Evolutionary conservation across 1,140 invertebrate genomes (phyloP).

Genomic region (Aphidius ervi): DNA sequence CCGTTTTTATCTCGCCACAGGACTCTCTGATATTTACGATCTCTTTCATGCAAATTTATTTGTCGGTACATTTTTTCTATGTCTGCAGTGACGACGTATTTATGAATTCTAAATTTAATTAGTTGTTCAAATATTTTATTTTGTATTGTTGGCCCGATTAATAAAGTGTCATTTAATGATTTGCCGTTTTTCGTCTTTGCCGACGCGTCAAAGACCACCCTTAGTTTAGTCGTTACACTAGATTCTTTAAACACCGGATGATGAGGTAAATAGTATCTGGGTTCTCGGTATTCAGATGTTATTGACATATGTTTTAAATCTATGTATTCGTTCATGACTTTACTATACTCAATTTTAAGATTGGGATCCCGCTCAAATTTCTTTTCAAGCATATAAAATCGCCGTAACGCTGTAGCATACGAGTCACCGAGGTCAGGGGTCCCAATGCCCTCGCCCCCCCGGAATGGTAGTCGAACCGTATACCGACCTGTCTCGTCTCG

Average conservation of each 20-base stretch:
- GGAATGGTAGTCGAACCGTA: conserved; percentile 25
- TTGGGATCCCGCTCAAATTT: conserved; percentile 19
- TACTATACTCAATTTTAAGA: conserved; percentile 25
- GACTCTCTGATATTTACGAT: conserved; percentile 40
- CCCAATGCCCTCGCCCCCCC: neutral
- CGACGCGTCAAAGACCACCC: conserved; percentile 35
- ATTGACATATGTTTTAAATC: conserved; percentile 31
- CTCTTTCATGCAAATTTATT: conserved; percentile 31
- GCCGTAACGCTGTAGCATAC: conserved; percentile 17
- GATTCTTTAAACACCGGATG: conserved; percentile 29
- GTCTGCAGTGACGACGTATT: conserved; percentile 37
- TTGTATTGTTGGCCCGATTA: conserved; percentile 21
- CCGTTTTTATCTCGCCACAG: conserved; percentile 37
- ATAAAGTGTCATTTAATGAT: conserved; percentile 24
- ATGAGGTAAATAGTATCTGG: conserved; percentile 30
- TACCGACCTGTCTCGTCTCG: conserved; percentile 24
- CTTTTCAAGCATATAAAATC: conserved; percentile 26
- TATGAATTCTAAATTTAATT: conserved; percentile 33
- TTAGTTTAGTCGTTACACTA: conserved; percentile 30
- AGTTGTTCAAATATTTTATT: conserved; percentile 18
- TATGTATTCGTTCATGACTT: conserved; percentile 35
- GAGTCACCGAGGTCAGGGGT: conserved; percentile 23
- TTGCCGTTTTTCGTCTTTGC: conserved; percentile 11
- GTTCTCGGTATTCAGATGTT: neutral
- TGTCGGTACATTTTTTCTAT: conserved; percentile 48